Conservation (phyloP, 2,113 vertebrate genomes). For the Oreochromis tanganicae region DNA sequence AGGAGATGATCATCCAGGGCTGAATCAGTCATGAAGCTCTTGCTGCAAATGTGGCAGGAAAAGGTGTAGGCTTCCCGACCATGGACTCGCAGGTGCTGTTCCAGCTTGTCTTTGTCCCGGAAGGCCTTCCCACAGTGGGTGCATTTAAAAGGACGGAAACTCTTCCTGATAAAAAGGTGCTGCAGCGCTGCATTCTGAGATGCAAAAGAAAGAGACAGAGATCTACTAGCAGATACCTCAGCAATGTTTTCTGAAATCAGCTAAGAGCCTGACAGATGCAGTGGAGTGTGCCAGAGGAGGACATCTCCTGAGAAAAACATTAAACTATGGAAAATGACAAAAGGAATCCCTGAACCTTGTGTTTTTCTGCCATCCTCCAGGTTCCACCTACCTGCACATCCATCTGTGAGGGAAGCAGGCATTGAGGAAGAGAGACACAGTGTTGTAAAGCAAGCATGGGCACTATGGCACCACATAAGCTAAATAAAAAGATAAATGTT, state of each 20-base stretch:
- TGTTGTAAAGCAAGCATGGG: slow-evolving; percentile 38
- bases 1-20: slow-evolving; percentile 90
- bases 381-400: slow-evolving; percentile 88
- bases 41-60: slow-evolving; percentile 91
- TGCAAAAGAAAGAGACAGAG: neutral
- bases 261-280: neutral
- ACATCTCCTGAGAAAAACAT: neutral
- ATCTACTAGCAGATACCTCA: neutral
- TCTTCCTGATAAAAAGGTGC: slow-evolving; percentile 95
- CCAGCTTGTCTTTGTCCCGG: slow-evolving; percentile 93
- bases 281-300: neutral
- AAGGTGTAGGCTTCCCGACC: slow-evolving; percentile 87
- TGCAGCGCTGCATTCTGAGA: slow-evolving; percentile 93
- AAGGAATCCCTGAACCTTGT: neutral
- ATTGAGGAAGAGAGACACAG: slow-evolving; percentile 65
- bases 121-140: slow-evolving; percentile 95
- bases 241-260: neutral
- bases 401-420: slow-evolving; percentile 77
- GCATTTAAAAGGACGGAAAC: slow-evolving; percentile 94
- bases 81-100: slow-evolving; percentile 90
- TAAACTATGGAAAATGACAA: neutral
- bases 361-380: neutral
- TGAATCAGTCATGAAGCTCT: slow-evolving; percentile 84
- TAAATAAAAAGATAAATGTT: neutral
- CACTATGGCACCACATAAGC: neutral